Base-by-base conservation (phyloP, 2,888 invertebrate genomes). In the Panorpa germanica region DNA sequence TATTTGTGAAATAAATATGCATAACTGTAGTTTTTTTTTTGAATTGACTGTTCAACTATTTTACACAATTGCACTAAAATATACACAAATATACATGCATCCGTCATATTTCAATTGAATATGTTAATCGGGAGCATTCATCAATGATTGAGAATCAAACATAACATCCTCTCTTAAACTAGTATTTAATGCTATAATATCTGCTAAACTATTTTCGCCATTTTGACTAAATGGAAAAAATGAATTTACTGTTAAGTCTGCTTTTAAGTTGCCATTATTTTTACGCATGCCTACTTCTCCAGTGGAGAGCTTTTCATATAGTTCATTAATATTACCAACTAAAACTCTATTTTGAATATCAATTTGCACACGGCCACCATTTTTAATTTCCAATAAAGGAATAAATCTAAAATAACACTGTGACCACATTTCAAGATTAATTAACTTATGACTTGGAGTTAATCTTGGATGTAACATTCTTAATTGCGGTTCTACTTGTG, bases 391-490 rank as follows among this genome's bases (percentile, higher is more conserved):
- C 5, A 86, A 62, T 12, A 80, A 72, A 12, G 76, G 71, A 45
- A 86, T 63, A 83, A 86, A 90, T 16, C 91, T 70, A 48, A 82
- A 77, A 56, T 85, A 91, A 56, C 86, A 88, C 51, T 82, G 83
- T 34, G 70, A 60, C 90, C 90, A 91, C 24, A 90, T 52, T 37
- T 75, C 71, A 40, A 77, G 49, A 32, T 59, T 59, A 4, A 65
- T 52, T 35, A 75, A 56, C 2, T 56, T 55, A 35, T 50, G 52
- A 41, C 61, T 47, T 3, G 71, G 71, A n/a, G n/a, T n/a, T n/a
- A n/a, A n/a, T n/a, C n/a, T n/a, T n/a, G n/a, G n/a, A n/a, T n/a
- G n/a, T n/a, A n/a, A 17, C 11, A 34, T 23, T 27, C 33, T 30
- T 15, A 32, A 25, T 25, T 34, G 31, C 11, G 10, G 8, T 19